Evolutionary conservation across 2,797 vertebrate genomes (phyloP).

Genomic region (Sylvia borin): DNA sequence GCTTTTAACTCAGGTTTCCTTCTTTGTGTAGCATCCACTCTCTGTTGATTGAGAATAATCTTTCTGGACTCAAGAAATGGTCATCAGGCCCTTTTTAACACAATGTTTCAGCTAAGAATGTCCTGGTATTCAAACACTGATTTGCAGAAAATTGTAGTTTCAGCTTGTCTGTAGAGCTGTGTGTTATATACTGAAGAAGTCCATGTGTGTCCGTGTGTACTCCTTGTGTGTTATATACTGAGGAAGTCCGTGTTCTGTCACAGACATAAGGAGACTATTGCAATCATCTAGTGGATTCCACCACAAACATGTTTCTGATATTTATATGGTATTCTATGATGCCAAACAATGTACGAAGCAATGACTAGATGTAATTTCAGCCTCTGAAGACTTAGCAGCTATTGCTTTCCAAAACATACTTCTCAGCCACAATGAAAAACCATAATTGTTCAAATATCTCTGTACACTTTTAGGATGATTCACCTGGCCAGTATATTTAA

Average conservation of each 20-base stretch:
- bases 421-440: background rate
- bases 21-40: background rate
- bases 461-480: background rate
- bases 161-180: background rate
- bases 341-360: background rate
- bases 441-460: background rate
- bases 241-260: background rate
- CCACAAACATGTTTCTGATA: background rate
- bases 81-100: background rate
- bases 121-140: background rate
- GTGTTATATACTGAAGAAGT: background rate
- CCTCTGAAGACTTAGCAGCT: background rate
- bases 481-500: background rate
- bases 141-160: background rate
- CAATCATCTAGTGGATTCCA: background rate
- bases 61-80: background rate
- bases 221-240: background rate
- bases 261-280: background rate
- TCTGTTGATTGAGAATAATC: background rate
- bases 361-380: background rate
- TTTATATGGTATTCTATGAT: background rate
- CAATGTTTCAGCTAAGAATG: background rate
- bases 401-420: background rate
- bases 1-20: background rate
- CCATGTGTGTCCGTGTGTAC: too few species aligned